These are phyloP conservation scores for Fistularia commersonii DNA, from an alignment of 2,797 vertebrate species.

Conservation along the genomic window DNA sequence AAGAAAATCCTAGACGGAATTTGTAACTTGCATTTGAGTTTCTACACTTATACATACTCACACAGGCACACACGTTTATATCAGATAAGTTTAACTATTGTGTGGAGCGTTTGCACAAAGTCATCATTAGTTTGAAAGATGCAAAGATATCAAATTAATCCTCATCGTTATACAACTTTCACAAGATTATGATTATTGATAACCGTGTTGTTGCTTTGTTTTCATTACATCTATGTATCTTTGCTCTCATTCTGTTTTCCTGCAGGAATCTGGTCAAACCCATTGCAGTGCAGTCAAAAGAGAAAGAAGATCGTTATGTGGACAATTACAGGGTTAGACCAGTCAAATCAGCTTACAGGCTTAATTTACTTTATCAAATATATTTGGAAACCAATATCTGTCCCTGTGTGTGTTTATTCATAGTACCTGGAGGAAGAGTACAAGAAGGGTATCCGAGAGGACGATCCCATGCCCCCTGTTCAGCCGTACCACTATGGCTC, in stretches of 20 bases:
- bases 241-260: constrained; percentile 15
- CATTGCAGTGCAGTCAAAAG: constrained; percentile 97
- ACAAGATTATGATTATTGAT: too few species aligned
- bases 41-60: too few species aligned
- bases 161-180: too few species aligned
- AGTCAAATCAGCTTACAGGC: too few species aligned
- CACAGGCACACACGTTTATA: too few species aligned
- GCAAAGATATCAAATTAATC: too few species aligned
- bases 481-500: constrained; percentile 98
- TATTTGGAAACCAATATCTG: neutral
- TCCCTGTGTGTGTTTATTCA: constrained; percentile 5
- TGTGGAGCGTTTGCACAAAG: too few species aligned
- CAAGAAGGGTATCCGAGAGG: constrained; percentile 90
- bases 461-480: constrained; percentile 98
- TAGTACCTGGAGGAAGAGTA: constrained; percentile 98
- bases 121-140: too few species aligned
- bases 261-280: constrained; percentile 91
- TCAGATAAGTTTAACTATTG: too few species aligned
- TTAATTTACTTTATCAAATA: neutral
- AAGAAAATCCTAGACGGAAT: too few species aligned
- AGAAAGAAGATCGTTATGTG: constrained; percentile 97
- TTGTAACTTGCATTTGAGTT: too few species aligned
- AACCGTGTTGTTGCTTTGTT: neutral
- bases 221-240: neutral
- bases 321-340: constrained; percentile 89